Conservation (phyloP, 2,888 invertebrate species). For the Lasioglossum villosulum region DNA sequence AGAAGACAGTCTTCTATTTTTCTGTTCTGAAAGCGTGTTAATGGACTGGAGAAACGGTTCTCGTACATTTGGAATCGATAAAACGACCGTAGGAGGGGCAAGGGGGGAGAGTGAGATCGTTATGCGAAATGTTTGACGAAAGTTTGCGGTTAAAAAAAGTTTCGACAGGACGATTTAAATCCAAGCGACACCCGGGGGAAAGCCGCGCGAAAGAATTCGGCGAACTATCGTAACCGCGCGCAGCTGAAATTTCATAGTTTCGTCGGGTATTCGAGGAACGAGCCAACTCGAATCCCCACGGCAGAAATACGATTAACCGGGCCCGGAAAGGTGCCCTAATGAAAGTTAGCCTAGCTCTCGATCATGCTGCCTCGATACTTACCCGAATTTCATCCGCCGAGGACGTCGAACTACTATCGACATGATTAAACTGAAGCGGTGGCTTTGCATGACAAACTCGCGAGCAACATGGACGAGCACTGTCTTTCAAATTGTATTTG, state of each 20-base stretch:
- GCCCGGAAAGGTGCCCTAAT: conserved; percentile 49
- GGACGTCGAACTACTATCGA: background rate
- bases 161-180: conserved; percentile 17
- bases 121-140: background rate
- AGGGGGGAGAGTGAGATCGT: background rate
- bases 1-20: background rate
- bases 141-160: conserved; percentile 27
- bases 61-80: background rate
- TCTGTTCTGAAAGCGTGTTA: background rate
- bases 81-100: background rate
- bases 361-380: conserved; percentile 47
- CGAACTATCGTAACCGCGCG: conserved; percentile 24
- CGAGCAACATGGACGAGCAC: too few species aligned
- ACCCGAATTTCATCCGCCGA: conserved; percentile 48
- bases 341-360: conserved; percentile 47
- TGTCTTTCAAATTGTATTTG: too few species aligned
- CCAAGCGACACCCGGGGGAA: background rate
- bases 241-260: conserved; percentile 47
- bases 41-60: background rate
- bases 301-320: conserved; percentile 59
- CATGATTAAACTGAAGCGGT: background rate
- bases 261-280: conserved; percentile 25
- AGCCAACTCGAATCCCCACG: conserved; percentile 3
- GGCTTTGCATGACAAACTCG: background rate
- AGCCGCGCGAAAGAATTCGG: conserved; percentile 14